These are phyloP conservation scores for Epistrophe eligans DNA, from an alignment of 2,888 invertebrate species.

Conservation along the genomic window DNA sequence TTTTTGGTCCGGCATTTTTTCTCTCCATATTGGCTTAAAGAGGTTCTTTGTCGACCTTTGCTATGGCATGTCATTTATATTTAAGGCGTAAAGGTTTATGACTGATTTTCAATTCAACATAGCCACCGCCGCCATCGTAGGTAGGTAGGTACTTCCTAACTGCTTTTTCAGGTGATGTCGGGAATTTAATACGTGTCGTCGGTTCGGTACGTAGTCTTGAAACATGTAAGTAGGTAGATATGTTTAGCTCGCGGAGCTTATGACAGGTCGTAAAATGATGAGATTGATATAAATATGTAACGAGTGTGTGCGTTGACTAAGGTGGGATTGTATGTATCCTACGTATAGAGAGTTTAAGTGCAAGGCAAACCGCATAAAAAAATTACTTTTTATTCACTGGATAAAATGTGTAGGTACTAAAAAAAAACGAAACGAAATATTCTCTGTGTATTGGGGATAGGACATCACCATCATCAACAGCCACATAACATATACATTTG, in stretches of 20 bases:
- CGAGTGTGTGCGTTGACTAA: no score
- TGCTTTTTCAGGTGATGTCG: constrained; percentile 23
- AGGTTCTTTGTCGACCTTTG: constrained; percentile 47
- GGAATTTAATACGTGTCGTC: not conserved
- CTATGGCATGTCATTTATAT: constrained; percentile 58
- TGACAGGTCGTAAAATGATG: constrained; percentile 68
- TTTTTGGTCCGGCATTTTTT: constrained; percentile 6
- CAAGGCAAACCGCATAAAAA: constrained; percentile 55
- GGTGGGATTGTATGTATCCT: no score
- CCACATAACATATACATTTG: constrained; percentile 45
- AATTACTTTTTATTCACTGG: constrained; percentile 34
- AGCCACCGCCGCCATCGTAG: no score
- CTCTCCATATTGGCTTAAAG: not conserved
- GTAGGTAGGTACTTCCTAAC: not conserved
- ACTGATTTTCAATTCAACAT: constrained; percentile 75
- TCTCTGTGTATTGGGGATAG: constrained; percentile 7
- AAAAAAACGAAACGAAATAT: constrained; percentile 22
- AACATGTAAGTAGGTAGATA: not conserved
- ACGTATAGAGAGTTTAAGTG: constrained; percentile 34
- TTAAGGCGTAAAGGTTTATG: constrained; percentile 57
- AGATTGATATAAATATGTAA: constrained; percentile 69
- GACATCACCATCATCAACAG: constrained; percentile 16
- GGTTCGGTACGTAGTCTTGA: not conserved
- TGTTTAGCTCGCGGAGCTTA: constrained; percentile 15
- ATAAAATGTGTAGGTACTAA: constrained; percentile 38